Evolutionary conservation across 2,888 invertebrate species (phyloP).

Genomic region (Nudaria mundana): DNA sequence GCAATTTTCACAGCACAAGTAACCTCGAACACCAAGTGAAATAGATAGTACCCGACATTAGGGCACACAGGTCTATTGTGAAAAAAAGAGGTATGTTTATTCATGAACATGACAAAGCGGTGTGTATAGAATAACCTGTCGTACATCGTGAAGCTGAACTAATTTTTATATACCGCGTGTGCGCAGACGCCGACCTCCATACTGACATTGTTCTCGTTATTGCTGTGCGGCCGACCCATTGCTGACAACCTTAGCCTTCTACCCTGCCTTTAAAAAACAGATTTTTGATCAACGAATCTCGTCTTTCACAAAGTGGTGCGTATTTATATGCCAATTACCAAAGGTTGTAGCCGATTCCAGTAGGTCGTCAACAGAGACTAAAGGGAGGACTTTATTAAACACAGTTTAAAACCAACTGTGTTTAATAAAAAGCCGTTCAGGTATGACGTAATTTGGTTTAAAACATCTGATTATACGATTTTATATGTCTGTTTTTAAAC

Average conservation of each 20-base stretch:
- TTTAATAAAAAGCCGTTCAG: no score
- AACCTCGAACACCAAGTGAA: constrained; percentile 1
- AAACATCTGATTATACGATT: no score
- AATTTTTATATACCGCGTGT: constrained; percentile 26
- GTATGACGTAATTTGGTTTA: no score
- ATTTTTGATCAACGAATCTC: background rate
- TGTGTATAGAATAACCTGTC: constrained; percentile 20
- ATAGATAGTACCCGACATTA: background rate
- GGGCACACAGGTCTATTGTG: constrained; percentile 9
- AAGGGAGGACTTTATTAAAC: no score
- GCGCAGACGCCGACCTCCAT: constrained; percentile 24
- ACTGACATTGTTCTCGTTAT: constrained; percentile 16
- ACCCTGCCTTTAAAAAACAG: background rate
- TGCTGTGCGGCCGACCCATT: constrained; percentile 21
- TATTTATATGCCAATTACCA: no score
- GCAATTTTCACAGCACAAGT: background rate
- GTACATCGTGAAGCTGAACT: constrained; percentile 30
- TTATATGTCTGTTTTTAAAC: no score
- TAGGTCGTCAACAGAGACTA: no score
- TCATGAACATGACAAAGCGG: constrained; percentile 15
- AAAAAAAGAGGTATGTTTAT: constrained; percentile 22
- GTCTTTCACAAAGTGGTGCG: no score
- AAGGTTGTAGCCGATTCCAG: no score
- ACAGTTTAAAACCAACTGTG: no score
- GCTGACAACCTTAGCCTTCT: background rate